phyloP scores from a whole-genome alignment of 2,797 vertebrate genomes.

The Onychomys torridus region DNA sequence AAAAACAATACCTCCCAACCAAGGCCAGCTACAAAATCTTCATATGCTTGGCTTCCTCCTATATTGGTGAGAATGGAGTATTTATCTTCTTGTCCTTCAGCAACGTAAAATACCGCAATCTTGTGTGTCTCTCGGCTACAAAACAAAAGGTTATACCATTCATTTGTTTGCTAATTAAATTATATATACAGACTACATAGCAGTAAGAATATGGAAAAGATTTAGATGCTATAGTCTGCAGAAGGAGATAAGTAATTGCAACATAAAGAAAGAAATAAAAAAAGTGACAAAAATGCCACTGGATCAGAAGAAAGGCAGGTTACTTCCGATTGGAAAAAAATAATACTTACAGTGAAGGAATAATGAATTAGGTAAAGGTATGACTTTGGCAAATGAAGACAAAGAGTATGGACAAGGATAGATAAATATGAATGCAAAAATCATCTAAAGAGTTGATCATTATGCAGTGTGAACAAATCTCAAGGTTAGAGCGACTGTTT shows the following conservation, averaged over 20 bases:
- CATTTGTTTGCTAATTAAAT: constrained; percentile 42
- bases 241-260: constrained; percentile 31
- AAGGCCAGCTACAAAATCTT: constrained; percentile 98
- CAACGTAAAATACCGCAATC: constrained; percentile 99
- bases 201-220: constrained; percentile 47
- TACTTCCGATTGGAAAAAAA: constrained; percentile 54
- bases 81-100: constrained; percentile 99
- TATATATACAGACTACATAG: constrained; percentile 7
- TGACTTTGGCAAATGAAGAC: constrained; percentile 17
- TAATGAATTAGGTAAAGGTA: background rate
- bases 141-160: constrained; percentile 77
- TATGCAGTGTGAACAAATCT: background rate
- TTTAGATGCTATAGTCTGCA: background rate
- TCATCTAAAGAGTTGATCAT: background rate
- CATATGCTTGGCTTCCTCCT: constrained; percentile 97
- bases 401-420: background rate
- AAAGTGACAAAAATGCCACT: constrained; percentile 10
- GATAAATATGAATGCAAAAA: background rate
- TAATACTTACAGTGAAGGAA: background rate
- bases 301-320: constrained; percentile 39
- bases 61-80: constrained; percentile 99
- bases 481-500: background rate
- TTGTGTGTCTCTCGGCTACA: constrained; percentile 98
- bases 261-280: constrained; percentile 31
- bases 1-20: constrained; percentile 96